Evolutionary conservation across 1,140 invertebrate genomes (phyloP).

Genomic region (Aphaenogaster rudis): DNA sequence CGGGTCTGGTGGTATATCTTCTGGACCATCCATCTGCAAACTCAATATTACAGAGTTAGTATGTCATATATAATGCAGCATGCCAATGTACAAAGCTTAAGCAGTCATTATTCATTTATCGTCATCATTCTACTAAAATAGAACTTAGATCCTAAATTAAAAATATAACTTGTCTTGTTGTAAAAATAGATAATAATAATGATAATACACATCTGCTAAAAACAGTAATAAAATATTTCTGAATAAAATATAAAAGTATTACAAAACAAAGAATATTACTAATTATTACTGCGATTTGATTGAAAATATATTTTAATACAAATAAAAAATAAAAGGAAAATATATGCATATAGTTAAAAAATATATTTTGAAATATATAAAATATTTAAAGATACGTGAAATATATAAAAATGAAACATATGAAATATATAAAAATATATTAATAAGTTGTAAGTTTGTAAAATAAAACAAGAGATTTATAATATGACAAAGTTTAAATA

Average conservation of each 20-base stretch:
- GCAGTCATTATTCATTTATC: constrained; percentile 39
- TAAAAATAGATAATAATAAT: neutral
- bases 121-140: constrained; percentile 3
- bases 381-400: neutral
- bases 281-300: constrained; percentile 3
- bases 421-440: neutral
- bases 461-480: constrained; percentile 4
- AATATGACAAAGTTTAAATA: neutral
- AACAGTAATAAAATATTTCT: constrained; percentile 27
- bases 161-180: neutral
- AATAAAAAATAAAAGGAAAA: constrained; percentile 25
- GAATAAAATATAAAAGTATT: neutral
- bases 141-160: neutral
- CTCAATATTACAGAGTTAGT: constrained; percentile 83
- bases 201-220: neutral
- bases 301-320: constrained; percentile 25
- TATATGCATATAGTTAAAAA: constrained; percentile 24
- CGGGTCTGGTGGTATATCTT: constrained; percentile 67
- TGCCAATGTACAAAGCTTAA: constrained; percentile 63
- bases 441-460: neutral
- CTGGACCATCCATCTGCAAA: constrained; percentile 81
- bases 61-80: constrained; percentile 44
- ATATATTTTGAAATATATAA: neutral
- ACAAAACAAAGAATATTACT: constrained; percentile 14
- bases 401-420: neutral